These are phyloP conservation scores for Nymphalis polychloros DNA, from an alignment of 2,888 invertebrate genomes.

Conservation along the genomic window DNA sequence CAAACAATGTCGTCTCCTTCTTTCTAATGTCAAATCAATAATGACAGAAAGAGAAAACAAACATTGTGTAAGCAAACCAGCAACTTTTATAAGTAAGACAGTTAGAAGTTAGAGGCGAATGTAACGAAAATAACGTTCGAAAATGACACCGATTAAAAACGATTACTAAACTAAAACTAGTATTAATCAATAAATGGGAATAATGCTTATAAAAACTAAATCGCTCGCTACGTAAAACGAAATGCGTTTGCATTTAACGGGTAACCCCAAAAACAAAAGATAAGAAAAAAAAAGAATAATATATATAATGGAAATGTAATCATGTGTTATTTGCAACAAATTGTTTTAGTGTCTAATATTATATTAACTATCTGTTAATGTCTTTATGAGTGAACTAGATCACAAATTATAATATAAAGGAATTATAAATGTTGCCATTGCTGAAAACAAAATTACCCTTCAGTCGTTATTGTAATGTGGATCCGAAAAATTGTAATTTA, in stretches of 20 bases:
- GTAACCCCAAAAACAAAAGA: constrained; percentile 51
- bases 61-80: too few relatives aligned
- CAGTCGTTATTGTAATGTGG: constrained; percentile 22
- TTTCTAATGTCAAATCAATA: too few relatives aligned
- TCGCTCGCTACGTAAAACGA: constrained; percentile 58
- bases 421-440: constrained; percentile 71
- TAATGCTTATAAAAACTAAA: constrained; percentile 74
- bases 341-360: constrained; percentile 69
- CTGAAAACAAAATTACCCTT: constrained; percentile 48
- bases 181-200: constrained; percentile 70
- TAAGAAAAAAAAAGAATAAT: constrained; percentile 45
- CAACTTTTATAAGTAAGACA: too few relatives aligned
- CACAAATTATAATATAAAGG: constrained; percentile 73
- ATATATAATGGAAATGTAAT: constrained; percentile 68
- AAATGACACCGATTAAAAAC: constrained; percentile 58
- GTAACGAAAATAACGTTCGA: constrained; percentile 49
- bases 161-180: constrained; percentile 42
- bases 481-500: constrained; percentile 33
- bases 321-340: constrained; percentile 55
- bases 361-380: constrained; percentile 78
- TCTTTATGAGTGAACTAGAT: constrained; percentile 80
- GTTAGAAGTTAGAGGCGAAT: background rate
- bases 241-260: constrained; percentile 64
- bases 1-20: too few relatives aligned
- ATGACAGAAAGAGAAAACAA: too few relatives aligned